Conservation (phyloP, 2,113 vertebrate genomes). For the Platanista minor region DNA sequence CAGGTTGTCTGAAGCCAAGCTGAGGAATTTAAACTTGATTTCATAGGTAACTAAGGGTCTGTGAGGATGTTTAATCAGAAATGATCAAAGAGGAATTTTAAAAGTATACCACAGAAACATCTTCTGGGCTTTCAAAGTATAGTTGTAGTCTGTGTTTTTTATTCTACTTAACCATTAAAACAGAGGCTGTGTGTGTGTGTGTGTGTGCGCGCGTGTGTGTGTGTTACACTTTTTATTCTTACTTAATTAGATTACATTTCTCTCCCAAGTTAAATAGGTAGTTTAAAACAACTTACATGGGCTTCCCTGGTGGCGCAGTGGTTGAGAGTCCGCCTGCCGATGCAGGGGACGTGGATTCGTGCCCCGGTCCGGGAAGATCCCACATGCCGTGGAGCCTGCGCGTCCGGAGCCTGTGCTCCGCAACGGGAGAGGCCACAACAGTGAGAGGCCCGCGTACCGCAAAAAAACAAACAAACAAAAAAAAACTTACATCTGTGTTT, state of each 20-base stretch:
- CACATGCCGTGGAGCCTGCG: too few species aligned
- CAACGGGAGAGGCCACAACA: too few species aligned
- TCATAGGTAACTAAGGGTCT: not conserved
- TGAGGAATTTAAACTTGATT: not conserved
- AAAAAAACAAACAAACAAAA: too few species aligned
- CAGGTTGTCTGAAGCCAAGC: not conserved
- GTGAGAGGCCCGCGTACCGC: too few species aligned
- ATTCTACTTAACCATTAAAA: not conserved
- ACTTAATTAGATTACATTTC: not conserved
- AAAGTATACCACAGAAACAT: not conserved
- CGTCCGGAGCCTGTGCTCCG: too few species aligned
- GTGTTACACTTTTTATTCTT: not conserved
- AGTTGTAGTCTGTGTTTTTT: not conserved
- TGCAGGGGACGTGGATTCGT: too few species aligned
- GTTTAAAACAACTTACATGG: not conserved
- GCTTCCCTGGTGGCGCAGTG: too few species aligned
- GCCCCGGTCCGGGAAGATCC: too few species aligned
- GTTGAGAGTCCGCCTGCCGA: too few species aligned
- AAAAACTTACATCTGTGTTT: not conserved
- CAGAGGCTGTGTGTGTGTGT: not conserved
- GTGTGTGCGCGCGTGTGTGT: not conserved
- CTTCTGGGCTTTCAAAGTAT: not conserved
- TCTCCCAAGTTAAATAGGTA: not conserved
- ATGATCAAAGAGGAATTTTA: not conserved
- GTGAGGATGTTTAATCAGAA: not conserved